phyloP scores from a whole-genome alignment of 2,113 vertebrate species.

The Coracopsis vasa region DNA sequence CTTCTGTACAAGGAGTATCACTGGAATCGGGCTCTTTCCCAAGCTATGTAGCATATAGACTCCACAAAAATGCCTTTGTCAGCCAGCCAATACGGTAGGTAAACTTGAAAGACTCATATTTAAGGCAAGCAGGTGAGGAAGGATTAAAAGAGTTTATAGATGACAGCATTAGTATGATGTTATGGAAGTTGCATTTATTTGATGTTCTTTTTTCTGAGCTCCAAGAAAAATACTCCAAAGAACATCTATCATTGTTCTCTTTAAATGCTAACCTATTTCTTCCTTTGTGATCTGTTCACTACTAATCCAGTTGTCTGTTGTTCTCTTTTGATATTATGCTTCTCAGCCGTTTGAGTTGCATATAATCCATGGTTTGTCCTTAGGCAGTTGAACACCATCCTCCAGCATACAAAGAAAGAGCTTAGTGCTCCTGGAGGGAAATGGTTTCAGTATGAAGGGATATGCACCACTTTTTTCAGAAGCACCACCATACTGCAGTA shows the following conservation, averaged over 20 bases:
- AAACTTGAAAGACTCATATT: neutral
- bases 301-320: neutral
- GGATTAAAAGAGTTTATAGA: neutral
- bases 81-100: conserved; percentile 88
- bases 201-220: neutral
- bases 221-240: neutral
- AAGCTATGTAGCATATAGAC: conserved; percentile 86
- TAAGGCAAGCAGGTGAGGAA: neutral
- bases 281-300: neutral
- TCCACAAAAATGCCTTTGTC: conserved; percentile 91
- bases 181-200: neutral
- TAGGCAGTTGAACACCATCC: neutral
- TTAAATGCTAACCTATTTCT: neutral
- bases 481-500: neutral
- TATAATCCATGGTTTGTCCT: neutral
- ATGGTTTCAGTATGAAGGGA: neutral
- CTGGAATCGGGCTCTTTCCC: conserved; percentile 96
- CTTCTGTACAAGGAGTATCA: conserved; percentile 86
- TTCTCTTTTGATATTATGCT: neutral
- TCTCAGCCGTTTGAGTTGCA: neutral
- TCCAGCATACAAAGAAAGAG: neutral
- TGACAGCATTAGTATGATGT: neutral
- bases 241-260: neutral
- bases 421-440: neutral
- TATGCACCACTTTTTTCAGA: neutral